Evolutionary conservation across 64 coral and sea anemone species (phyloP).

Genomic region (Astreopora myriophthalma): DNA sequence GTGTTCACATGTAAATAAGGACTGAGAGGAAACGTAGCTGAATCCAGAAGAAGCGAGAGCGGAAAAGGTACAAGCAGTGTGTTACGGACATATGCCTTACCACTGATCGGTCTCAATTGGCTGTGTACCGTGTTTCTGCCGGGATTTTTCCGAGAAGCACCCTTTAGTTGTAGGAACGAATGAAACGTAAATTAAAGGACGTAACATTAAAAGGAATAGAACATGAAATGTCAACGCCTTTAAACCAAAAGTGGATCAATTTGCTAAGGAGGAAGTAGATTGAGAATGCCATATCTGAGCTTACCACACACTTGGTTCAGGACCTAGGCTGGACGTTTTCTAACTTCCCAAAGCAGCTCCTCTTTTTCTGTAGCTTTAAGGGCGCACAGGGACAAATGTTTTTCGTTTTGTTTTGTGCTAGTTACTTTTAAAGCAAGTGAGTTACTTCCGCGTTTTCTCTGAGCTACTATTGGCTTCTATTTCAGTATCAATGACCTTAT

Average conservation of each 20-base stretch:
- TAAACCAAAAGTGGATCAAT: not conserved
- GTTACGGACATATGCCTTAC: too few relatives aligned
- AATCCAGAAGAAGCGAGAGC: too few relatives aligned
- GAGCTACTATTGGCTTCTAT: not conserved
- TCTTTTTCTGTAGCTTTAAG: not conserved
- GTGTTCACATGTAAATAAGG: too few relatives aligned
- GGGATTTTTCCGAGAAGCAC: too few relatives aligned
- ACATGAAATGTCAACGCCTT: not conserved
- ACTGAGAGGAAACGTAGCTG: too few relatives aligned
- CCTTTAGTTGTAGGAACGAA: too few relatives aligned
- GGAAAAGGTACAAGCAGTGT: too few relatives aligned
- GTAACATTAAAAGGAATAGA: not conserved
- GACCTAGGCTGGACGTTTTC: not conserved
- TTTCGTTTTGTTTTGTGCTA: not conserved
- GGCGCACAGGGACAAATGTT: not conserved
- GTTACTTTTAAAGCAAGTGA: not conserved
- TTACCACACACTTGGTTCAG: not conserved
- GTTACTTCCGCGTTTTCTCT: not conserved
- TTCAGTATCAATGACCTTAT: not conserved
- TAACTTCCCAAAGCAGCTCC: not conserved
- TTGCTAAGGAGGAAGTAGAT: not conserved
- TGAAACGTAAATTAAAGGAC: not conserved
- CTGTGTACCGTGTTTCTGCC: too few relatives aligned
- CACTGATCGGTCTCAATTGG: too few relatives aligned
- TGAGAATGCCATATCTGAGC: not conserved